phyloP scores from a whole-genome alignment of 1,140 invertebrate genomes.

The Diprion similis region DNA sequence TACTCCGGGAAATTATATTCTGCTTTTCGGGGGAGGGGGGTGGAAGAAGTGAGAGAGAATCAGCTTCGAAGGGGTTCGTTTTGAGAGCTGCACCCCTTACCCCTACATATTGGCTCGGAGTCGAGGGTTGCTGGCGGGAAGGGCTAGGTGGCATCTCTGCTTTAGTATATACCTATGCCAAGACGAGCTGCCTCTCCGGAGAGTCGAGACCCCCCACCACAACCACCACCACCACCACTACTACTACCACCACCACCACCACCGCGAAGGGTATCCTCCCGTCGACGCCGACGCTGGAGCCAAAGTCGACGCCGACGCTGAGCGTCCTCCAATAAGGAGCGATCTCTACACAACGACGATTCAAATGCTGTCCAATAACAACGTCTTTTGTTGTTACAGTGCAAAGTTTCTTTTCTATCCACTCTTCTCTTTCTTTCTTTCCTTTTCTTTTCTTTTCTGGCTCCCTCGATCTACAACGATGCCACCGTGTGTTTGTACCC shows the following conservation, averaged over 20 bases:
- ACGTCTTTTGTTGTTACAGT: conserved; percentile 63
- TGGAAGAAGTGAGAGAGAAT: too few relatives aligned
- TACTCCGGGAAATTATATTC: too few relatives aligned
- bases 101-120: too few relatives aligned
- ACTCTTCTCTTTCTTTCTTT: conserved; percentile 33
- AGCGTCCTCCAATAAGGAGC: conserved; percentile 59
- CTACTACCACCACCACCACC: background rate
- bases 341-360: conserved; percentile 58
- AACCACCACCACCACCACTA: background rate
- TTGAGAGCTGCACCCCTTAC: too few relatives aligned
- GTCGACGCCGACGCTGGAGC: conserved; percentile 2
- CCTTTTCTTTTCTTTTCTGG: conserved; percentile 48
- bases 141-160: too few relatives aligned
- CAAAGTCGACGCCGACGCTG: conserved; percentile 23
- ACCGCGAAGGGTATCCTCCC: background rate
- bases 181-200: background rate
- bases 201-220: background rate
- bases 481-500: too few relatives aligned
- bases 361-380: conserved; percentile 63
- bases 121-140: too few relatives aligned
- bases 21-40: too few relatives aligned
- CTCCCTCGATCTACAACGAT: background rate
- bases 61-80: too few relatives aligned
- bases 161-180: background rate
- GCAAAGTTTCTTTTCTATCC: conserved; percentile 55